phyloP scores from a whole-genome alignment of 2,797 vertebrate genomes.

The Characodon lateralis region DNA sequence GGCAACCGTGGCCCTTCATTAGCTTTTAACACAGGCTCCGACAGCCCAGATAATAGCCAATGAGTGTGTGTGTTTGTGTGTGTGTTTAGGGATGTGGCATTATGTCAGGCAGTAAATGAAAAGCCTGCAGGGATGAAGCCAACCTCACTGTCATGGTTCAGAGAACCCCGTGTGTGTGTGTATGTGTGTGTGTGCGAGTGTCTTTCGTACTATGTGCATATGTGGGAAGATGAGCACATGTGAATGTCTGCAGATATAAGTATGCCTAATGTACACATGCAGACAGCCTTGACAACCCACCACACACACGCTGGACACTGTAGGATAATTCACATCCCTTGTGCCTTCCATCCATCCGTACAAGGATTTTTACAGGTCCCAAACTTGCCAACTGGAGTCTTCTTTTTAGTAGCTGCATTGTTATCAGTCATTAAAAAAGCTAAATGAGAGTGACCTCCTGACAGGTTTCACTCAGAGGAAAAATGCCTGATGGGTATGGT shows the following conservation, averaged over 20 bases:
- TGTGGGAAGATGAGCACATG: conserved; percentile 60
- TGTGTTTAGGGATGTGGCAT: conserved; percentile 47
- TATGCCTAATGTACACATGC: conserved; percentile 1
- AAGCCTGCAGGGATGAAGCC: conserved; percentile 85
- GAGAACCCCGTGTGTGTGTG: conserved; percentile 79
- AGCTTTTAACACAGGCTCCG: conserved; percentile 91
- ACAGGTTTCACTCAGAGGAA: background rate
- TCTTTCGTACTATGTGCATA: conserved; percentile 15
- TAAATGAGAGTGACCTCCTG: background rate
- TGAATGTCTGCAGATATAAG: conserved; percentile 10
- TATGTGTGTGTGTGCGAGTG: conserved; percentile 17
- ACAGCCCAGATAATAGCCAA: conserved; percentile 99
- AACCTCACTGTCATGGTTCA: conserved; percentile 85
- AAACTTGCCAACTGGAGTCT: too few species aligned
- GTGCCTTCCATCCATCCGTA: background rate
- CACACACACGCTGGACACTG: background rate
- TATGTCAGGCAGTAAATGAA: conserved; percentile 70
- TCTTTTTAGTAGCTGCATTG: too few species aligned
- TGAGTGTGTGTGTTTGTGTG: conserved; percentile 54
- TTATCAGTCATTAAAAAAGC: too few species aligned
- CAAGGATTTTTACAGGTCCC: too few species aligned
- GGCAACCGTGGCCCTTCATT: conserved; percentile 94
- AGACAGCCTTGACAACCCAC: background rate
- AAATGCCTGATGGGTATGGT: background rate
- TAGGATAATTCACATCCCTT: background rate